phyloP scores from a whole-genome alignment of 2,888 invertebrate species.

The Leptopilina myrica region DNA sequence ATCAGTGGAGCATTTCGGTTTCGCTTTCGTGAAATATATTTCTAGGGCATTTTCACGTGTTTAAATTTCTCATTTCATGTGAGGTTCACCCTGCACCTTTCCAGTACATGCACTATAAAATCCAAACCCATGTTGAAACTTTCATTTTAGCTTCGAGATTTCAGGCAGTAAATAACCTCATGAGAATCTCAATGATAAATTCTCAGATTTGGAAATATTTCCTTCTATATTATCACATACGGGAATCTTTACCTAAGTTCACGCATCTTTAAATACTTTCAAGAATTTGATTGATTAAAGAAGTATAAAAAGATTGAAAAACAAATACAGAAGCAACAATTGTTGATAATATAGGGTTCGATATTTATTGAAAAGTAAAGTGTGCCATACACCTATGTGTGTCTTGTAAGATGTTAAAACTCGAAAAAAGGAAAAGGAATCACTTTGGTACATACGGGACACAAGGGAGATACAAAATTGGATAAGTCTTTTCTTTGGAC shows the following conservation, averaged over 20 bases:
- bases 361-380: neutral
- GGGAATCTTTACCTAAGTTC: too few species aligned
- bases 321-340: too few species aligned
- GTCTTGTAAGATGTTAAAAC: neutral
- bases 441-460: slow-evolving; percentile 60
- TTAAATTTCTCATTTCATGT: slow-evolving; percentile 8
- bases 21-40: slow-evolving; percentile 7
- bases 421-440: slow-evolving; percentile 54
- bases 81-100: neutral
- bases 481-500: slow-evolving; percentile 55
- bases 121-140: neutral
- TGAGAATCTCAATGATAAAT: too few species aligned
- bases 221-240: too few species aligned
- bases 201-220: too few species aligned
- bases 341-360: too few species aligned
- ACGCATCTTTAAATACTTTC: too few species aligned
- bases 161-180: neutral
- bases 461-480: slow-evolving; percentile 58
- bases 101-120: too few species aligned
- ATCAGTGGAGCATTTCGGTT: neutral
- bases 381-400: neutral
- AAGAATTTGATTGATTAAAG: too few species aligned
- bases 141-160: neutral
- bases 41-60: neutral
- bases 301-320: too few species aligned